phyloP scores from a whole-genome alignment of 2,888 invertebrate species.

The Dryadula phaetusa region DNA sequence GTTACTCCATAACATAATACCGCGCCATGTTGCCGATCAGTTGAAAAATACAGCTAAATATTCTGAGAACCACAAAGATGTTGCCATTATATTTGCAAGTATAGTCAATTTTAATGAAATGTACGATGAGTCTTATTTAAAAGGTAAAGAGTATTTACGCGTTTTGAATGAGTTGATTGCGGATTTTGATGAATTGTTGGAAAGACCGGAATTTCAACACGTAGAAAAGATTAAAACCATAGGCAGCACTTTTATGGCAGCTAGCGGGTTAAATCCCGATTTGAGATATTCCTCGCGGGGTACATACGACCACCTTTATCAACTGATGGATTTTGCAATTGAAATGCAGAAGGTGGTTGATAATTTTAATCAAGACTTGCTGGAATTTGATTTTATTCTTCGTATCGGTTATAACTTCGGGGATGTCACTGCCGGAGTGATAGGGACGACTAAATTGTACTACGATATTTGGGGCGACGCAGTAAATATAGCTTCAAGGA shows the following conservation, averaged over 20 bases:
- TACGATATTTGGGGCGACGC: conserved; percentile 99
- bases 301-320: conserved; percentile 91
- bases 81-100: conserved; percentile 97
- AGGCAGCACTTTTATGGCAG: conserved; percentile 98
- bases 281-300: conserved; percentile 88
- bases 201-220: conserved; percentile 90
- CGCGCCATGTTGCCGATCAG: conserved; percentile 96
- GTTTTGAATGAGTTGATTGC: conserved; percentile 98
- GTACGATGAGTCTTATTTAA: conserved; percentile 98
- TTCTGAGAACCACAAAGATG: conserved; percentile 96
- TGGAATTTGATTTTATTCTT: conserved; percentile 94
- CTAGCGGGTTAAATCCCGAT: conserved; percentile 95
- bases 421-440: conserved; percentile 98
- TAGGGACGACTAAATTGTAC: conserved; percentile 97
- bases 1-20: conserved; percentile 98
- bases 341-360: conserved; percentile 95
- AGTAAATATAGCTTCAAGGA: conserved; percentile 97
- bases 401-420: conserved; percentile 96
- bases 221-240: conserved; percentile 99
- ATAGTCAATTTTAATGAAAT: conserved; percentile 99
- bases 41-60: conserved; percentile 96
- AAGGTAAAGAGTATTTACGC: conserved; percentile 96
- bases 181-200: conserved; percentile 97
- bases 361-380: conserved; percentile 94
- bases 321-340: conserved; percentile 96